phyloP scores from a whole-genome alignment of 2,797 vertebrate genomes.

The Vireo griseus region DNA sequence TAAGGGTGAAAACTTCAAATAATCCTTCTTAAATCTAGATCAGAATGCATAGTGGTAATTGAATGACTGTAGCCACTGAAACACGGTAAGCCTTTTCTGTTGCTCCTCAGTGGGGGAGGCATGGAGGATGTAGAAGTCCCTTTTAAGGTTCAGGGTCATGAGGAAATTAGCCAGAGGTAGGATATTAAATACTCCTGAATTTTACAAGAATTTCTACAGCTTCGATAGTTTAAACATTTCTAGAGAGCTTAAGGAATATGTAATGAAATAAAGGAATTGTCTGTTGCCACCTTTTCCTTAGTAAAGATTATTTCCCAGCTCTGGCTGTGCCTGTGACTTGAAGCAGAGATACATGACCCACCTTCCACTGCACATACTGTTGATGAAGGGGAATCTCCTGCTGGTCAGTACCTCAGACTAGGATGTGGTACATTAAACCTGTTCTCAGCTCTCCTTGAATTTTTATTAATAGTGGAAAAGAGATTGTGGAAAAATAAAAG shows the following conservation, averaged over 20 bases:
- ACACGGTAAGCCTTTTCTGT: not conserved
- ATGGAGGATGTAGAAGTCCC: not conserved
- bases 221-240: not conserved
- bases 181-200: not conserved
- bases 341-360: not conserved
- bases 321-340: not conserved
- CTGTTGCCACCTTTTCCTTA: not conserved
- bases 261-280: not conserved
- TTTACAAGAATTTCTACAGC: not conserved
- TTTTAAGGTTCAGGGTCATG: not conserved
- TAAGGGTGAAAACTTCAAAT: not conserved
- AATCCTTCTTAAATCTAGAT: not conserved
- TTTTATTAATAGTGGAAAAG: not conserved
- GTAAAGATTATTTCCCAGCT: not conserved
- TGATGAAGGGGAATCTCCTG: not conserved
- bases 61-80: not conserved
- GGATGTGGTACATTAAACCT: not conserved
- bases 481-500: not conserved
- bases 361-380: not conserved
- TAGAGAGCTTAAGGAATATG: not conserved
- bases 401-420: not conserved
- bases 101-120: not conserved
- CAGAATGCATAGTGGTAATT: not conserved
- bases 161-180: not conserved
- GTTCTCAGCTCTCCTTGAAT: not conserved